Percentiles rank a stretch among this genome's conserved stretches.
Evolutionary conservation across 2,888 invertebrate genomes (phyloP).

Genomic region (Arenicola marina): DNA sequence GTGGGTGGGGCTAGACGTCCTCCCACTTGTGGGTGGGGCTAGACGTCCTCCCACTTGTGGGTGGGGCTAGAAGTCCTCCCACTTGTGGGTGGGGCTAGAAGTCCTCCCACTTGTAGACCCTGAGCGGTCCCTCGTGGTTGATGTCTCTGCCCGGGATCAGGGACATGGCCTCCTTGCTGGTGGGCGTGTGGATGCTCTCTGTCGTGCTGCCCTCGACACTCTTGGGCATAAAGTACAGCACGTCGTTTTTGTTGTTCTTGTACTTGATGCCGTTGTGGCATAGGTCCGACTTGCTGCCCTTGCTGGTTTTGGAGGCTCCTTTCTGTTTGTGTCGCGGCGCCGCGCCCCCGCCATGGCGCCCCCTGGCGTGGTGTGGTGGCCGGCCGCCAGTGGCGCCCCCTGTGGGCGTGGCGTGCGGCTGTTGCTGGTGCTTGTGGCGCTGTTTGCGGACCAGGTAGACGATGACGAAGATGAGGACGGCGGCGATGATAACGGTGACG

Average conservation of each 20-base stretch:
- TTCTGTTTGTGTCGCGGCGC: no score
- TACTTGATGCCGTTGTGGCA: conserved; percentile 18
- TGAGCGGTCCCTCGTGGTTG: conserved; percentile 36
- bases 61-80: no score
- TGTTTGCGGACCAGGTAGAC: conserved; percentile 4
- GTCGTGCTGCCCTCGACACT: conserved; percentile 2
- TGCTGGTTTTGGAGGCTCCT: no score
- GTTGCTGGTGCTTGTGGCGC: not conserved
- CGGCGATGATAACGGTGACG: conserved; percentile 7
- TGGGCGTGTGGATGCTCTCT: not conserved
- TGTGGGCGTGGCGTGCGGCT: not conserved
- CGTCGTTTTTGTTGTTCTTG: conserved; percentile 7
- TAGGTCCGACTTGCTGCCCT: not conserved
- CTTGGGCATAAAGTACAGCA: conserved; percentile 16
- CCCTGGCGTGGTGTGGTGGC: not conserved
- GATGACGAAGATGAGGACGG: conserved; percentile 10
- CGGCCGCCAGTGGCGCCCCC: not conserved
- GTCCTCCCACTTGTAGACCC: conserved; percentile 40
- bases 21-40: no score
- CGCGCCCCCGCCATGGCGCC: no score
- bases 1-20: no score
- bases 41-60: no score
- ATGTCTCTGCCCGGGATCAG: conserved; percentile 37
- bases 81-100: no score
- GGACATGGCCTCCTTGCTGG: conserved; percentile 23